Base-by-base conservation (phyloP, 2,797 vertebrate genomes). In the Argentina silus region DNA sequence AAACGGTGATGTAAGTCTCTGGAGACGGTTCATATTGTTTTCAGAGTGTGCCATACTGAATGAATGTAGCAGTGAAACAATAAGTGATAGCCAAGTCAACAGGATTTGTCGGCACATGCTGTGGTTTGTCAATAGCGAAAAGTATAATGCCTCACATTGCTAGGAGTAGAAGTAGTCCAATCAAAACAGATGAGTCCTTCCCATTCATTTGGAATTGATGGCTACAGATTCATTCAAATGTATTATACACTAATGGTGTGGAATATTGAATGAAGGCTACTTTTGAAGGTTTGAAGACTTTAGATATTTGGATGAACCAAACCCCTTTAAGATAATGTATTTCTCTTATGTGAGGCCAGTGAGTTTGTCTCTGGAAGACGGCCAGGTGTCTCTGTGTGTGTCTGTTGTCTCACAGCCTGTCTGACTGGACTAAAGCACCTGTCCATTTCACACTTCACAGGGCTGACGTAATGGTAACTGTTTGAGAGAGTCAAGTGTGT, bases 371-470 rank as follows among this genome's bases (percentile, higher is more conserved):
- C 3, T 17, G 55, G 17, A 17, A n/a, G 17, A 10, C 2, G 8
- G 55, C 55, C 55, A 57, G 55, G 50, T 51, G 50, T 51, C 12
- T 51, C 11, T 51, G 50, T 51, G 48, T 15, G 23, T 42, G 12
- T 61, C 6, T 61, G 59, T 21, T 7, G n/a, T 56, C 55, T 17
- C 55, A 17, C 55, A 2, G 55, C 17, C n/a, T 7, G 47, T 12
- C 47, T 56, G n/a, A 56, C 55, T 57, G 55, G 17, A n/a, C 55
- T n/a, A 57, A 21, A 3, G 55, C 55, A 57, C 55, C 55, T 57
- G 55, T 57, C n/a, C 19, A 19, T 51, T 7, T 56, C 17, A 21
- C 15, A 56, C 55, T 56, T 57, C 53, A 56, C 7, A 56, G 53
- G 7, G 7, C 7, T 10, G 55, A 19, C 3, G 2, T 21, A 6